Evolutionary conservation across 2,888 invertebrate genomes (phyloP), one percentile per base, ranked within the genome.

Genomic region (Spodoptera exigua): DNA sequence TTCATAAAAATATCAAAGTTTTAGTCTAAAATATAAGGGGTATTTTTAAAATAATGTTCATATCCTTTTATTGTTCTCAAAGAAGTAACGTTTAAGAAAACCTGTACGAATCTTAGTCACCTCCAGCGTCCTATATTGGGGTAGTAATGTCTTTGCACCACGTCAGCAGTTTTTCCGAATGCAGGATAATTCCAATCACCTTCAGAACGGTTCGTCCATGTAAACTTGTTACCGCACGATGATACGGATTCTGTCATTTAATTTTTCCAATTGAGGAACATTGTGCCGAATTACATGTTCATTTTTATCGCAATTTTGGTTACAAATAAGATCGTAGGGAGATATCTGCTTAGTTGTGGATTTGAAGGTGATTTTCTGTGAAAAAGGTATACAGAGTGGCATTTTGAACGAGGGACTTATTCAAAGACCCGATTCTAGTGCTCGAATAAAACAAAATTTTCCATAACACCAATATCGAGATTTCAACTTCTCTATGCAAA

Each of bases 121-220:
- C 37, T 65, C 65, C 9, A 78, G 78, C 49, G 3, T 0, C 18
- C 13, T 17, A 1, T 37, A 58, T 4, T 11, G 12, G 32, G 32
- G 39, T 45, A 69, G 57, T 40, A 58, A 77, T 63, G 62, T 74
- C 78, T 78, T 79, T 74, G 76, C 74, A 78, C 70, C 63, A 79
- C 78, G 88, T 92, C 91, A 92, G 92, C 92, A 86, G 84, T 88
- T 90, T 91, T 82, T 73, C 71, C 85, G 80, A 88, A 87, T 86
- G 84, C 87, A 78, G 84, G 89, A 90, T 91, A 91, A 91, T 92
- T 92, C 81, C 84, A 80, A 88, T 87, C 87, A 83, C 81, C 83
- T 85, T 78, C 82, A 71, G 82, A 86, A 79, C 79, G 74, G 74
- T 79, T 77, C 78, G 59, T 74, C 79, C 81, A 70, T 78, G 60